A percentile compares a stretch with the other conserved stretches of the same genome.
Evolutionary conservation across 2,888 invertebrate species (phyloP).

Genomic region (Aquatica leii): DNA sequence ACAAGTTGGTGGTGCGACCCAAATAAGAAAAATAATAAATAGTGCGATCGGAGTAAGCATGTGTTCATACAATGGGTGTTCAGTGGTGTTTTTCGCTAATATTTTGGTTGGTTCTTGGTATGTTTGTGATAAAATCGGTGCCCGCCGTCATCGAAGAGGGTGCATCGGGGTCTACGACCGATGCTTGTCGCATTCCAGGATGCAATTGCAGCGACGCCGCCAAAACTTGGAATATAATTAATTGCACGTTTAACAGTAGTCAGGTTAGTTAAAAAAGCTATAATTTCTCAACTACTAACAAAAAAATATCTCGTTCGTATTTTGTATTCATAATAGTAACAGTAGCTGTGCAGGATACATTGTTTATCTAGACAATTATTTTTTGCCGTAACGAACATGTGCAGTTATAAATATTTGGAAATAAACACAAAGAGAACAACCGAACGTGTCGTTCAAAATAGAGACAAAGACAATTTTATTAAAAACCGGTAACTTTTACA

Average conservation of each 20-base stretch:
- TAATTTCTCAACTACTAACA: not conserved
- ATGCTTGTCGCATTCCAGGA: conserved; percentile 66
- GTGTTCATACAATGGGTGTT: conserved; percentile 42
- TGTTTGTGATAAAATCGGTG: conserved; percentile 34
- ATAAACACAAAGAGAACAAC: not conserved
- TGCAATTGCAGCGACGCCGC: conserved; percentile 69
- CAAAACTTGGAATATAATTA: conserved; percentile 69
- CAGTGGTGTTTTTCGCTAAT: conserved; percentile 41
- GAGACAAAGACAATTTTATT: not conserved
- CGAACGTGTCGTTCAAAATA: not conserved
- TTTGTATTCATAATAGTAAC: too few species aligned
- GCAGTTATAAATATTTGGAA: conserved; percentile 11
- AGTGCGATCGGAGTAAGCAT: conserved; percentile 37
- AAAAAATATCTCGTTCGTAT: too few species aligned
- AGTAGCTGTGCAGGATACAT: conserved; percentile 6
- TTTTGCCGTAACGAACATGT: conserved; percentile 5
- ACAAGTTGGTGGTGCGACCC: conserved; percentile 18
- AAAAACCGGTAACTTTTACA: not conserved
- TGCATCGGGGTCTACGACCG: conserved; percentile 44
- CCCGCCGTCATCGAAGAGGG: conserved; percentile 27
- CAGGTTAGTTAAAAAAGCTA: conserved; percentile 66
- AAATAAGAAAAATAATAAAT: conserved; percentile 22
- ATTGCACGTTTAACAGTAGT: conserved; percentile 68
- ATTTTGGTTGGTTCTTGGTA: conserved; percentile 37
- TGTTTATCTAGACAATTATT: conserved; percentile 9